A percentile compares a stretch with the other conserved stretches of the same genome.
These are phyloP conservation scores for Zelostemma sp. DNA, from an alignment of 1,140 invertebrate species.

Conservation along the genomic window DNA sequence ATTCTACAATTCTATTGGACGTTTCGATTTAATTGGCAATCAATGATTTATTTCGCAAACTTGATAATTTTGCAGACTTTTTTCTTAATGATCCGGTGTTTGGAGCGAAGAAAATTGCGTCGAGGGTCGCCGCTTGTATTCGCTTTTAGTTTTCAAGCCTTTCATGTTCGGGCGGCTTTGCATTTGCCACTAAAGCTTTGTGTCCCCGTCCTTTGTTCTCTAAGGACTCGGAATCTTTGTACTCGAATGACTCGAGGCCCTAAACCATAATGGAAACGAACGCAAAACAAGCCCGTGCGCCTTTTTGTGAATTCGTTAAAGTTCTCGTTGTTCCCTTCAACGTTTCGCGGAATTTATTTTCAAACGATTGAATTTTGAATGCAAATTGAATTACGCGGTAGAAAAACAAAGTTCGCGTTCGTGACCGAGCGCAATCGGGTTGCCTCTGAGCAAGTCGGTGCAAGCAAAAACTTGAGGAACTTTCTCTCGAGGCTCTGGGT, in stretches of 20 bases:
- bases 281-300: neutral
- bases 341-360: too few relatives aligned
- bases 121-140: constrained; percentile 18
- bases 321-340: too few relatives aligned
- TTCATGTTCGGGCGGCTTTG: constrained; percentile 20
- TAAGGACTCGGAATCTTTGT: constrained; percentile 27
- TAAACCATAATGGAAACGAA: constrained; percentile 11
- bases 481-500: too few relatives aligned
- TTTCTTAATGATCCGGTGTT: neutral
- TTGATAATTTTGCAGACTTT: neutral
- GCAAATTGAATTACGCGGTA: too few relatives aligned
- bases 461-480: too few relatives aligned
- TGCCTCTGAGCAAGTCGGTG: too few relatives aligned
- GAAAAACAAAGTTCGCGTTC: too few relatives aligned
- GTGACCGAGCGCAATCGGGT: too few relatives aligned
- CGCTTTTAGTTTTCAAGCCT: constrained; percentile 17
- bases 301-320: neutral
- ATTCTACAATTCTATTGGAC: neutral
- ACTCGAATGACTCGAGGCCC: constrained; percentile 20
- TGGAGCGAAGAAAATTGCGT: constrained; percentile 28
- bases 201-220: constrained; percentile 34
- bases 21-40: neutral
- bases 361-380: too few relatives aligned
- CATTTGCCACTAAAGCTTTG: constrained; percentile 28
- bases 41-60: neutral